A percentile compares a stretch with the other conserved stretches of the same genome.
These are phyloP conservation scores for Chondrilla cf. caribensis DNA, from an alignment of 37 sponge, comb jelly and placozoan genomes.

Conservation along the genomic window DNA sequence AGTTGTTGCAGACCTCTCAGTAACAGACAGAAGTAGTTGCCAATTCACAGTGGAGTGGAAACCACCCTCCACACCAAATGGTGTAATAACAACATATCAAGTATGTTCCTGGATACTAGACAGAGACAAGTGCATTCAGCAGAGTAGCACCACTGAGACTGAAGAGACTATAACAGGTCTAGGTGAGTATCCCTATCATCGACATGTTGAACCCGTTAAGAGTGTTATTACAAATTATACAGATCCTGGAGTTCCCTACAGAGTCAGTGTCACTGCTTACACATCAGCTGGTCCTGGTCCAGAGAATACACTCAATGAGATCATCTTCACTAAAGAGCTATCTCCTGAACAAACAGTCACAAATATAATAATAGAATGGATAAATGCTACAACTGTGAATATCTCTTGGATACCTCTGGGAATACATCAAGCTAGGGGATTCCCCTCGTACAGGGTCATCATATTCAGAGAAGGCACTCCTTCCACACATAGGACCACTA, in stretches of 20 bases:
- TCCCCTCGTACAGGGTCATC: not conserved
- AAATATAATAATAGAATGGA: not conserved
- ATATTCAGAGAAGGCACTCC: not conserved
- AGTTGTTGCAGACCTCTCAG: no score
- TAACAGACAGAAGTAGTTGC: no score
- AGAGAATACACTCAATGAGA: not conserved
- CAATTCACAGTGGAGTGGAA: no score
- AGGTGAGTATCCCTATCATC: no score
- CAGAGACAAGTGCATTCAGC: no score
- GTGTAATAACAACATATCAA: no score
- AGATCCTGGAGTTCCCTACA: not conserved
- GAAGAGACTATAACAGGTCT: no score
- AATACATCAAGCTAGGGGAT: slow-evolving; percentile 5
- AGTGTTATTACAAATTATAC: no score
- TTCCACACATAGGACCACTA: not conserved
- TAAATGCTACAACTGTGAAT: not conserved
- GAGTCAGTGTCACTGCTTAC: not conserved
- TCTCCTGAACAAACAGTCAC: not conserved
- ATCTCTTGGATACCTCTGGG: slow-evolving; percentile 3
- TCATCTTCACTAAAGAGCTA: not conserved
- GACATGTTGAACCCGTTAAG: no score
- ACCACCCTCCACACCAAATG: no score
- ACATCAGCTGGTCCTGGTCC: not conserved
- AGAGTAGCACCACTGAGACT: no score
- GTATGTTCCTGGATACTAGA: no score